A percentile compares a stretch with the other conserved stretches of the same genome.
Conservation (phyloP, 2,888 invertebrate species). For the Endomychus coccineus region DNA sequence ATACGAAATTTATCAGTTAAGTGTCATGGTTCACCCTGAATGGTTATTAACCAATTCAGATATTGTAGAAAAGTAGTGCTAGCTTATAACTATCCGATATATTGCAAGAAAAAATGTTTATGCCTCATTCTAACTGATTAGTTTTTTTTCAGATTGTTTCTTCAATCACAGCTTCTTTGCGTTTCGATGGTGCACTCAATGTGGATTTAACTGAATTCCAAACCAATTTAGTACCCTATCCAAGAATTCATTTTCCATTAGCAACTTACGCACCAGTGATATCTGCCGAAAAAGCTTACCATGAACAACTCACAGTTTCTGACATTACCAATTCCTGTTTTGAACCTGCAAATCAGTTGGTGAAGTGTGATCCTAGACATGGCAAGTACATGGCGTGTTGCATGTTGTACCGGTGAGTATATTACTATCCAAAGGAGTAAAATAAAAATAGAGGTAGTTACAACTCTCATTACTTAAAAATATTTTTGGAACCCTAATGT, state of each 20-base stretch:
- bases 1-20: no score
- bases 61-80: no score
- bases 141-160: conserved; percentile 60
- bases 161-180: conserved; percentile 79
- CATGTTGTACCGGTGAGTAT: conserved; percentile 73
- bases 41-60: no score
- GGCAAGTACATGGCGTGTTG: conserved; percentile 90
- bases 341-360: conserved; percentile 85
- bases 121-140: no score
- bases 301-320: conserved; percentile 66
- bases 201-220: conserved; percentile 89
- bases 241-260: conserved; percentile 82
- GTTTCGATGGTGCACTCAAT: conserved; percentile 83
- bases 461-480: no score
- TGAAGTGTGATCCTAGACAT: conserved; percentile 75
- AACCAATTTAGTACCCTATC: conserved; percentile 86
- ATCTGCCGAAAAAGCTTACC: conserved; percentile 64
- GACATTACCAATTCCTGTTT: conserved; percentile 85
- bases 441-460: no score
- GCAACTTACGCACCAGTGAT: conserved; percentile 68
- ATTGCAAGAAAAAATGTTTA: no score
- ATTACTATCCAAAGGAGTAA: conserved; percentile 59
- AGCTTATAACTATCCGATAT: no score
- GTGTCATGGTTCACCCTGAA: no score
- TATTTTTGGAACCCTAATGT: no score